A percentile compares a stretch with the other conserved stretches of the same genome.
These are phyloP conservation scores for Caracal caracal DNA, from an alignment of 2,113 vertebrate genomes.

Conservation along the genomic window DNA sequence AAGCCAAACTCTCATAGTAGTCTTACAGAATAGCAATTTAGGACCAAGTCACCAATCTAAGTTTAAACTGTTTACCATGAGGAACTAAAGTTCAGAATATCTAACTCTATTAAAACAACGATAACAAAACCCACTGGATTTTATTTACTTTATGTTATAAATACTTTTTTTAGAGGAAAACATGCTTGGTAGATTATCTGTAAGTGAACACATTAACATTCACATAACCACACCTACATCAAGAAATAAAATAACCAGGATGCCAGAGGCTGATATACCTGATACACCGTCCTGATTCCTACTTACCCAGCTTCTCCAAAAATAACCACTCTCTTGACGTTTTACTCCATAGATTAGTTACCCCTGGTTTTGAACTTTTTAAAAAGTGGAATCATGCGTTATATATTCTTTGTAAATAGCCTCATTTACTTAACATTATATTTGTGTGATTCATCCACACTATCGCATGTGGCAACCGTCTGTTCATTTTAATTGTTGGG, in stretches of 20 bases:
- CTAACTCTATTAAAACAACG: background rate
- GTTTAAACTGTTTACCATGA: background rate
- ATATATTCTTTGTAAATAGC: background rate
- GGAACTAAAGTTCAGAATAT: background rate
- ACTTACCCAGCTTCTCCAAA: background rate
- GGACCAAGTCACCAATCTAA: background rate
- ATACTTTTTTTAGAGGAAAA: background rate
- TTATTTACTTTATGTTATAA: background rate
- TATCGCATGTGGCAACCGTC: background rate
- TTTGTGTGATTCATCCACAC: background rate
- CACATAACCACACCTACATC: background rate
- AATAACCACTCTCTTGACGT: background rate
- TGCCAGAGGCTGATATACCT: background rate
- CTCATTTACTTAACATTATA: background rate
- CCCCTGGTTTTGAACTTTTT: background rate
- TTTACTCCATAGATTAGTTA: background rate
- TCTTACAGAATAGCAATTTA: background rate
- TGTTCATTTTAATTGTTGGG: background rate
- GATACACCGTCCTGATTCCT: background rate
- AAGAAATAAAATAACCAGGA: background rate
- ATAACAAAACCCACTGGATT: too few species aligned
- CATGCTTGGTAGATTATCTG: background rate
- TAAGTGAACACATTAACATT: background rate
- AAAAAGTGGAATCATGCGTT: background rate
- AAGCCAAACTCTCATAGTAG: background rate